These are phyloP conservation scores for Cetonia aurata DNA, from an alignment of 2,888 invertebrate species.

Conservation along the genomic window DNA sequence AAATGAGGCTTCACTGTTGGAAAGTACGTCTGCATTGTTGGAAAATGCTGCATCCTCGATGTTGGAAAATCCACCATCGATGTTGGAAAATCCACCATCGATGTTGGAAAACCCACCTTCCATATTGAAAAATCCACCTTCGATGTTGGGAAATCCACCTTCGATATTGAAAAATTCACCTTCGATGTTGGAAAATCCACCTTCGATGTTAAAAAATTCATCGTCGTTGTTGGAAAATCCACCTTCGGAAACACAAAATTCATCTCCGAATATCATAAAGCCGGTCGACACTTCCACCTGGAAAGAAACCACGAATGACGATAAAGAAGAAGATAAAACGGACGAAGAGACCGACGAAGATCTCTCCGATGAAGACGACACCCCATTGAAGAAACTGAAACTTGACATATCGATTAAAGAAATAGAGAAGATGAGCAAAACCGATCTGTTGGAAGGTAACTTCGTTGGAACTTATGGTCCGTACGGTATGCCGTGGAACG, in stretches of 20 bases:
- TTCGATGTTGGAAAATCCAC: no score
- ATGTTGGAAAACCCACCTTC: no score
- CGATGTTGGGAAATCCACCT: no score
- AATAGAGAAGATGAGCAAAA: slow-evolving; percentile 52
- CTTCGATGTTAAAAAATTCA: background rate
- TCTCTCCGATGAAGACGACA: slow-evolving; percentile 7
- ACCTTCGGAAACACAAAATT: background rate
- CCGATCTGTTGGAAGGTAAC: slow-evolving; percentile 47
- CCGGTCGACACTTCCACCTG: slow-evolving; percentile 1
- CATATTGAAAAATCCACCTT: no score
- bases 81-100: no score
- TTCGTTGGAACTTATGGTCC: slow-evolving; percentile 55
- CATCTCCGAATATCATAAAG: slow-evolving; percentile 8
- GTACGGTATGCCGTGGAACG: slow-evolving; percentile 70
- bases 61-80: no score
- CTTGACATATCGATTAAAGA: slow-evolving; percentile 44
- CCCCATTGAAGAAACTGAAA: slow-evolving; percentile 39
- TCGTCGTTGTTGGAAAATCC: background rate
- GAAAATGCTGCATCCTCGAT: no score
- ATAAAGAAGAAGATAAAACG: no score
- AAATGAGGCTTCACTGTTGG: no score
- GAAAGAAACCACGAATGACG: no score
- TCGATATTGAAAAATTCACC: no score
- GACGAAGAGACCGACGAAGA: slow-evolving; percentile 35
- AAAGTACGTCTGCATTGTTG: no score